These are phyloP conservation scores for Anabas testudineus DNA, from an alignment of 2,797 vertebrate genomes.

Conservation along the genomic window DNA sequence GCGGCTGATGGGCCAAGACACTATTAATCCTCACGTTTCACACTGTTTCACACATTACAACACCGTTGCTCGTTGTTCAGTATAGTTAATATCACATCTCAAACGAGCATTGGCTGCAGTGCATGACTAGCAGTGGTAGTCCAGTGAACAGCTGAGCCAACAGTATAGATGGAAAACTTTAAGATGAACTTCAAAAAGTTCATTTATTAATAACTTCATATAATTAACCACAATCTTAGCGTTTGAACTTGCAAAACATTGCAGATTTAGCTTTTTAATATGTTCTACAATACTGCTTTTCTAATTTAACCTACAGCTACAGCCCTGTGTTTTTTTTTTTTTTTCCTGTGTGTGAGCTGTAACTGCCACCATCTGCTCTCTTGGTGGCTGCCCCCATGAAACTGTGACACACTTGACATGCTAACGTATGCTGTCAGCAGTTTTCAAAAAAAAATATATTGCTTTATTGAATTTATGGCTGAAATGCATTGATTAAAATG, in stretches of 20 bases:
- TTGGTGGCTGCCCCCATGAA: conserved; percentile 14
- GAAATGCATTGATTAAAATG: conserved; percentile 26
- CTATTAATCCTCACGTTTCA: conserved; percentile 11
- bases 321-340: no score
- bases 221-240: background rate
- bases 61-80: conserved; percentile 1
- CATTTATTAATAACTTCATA: background rate
- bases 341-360: conserved; percentile 2
- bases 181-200: background rate
- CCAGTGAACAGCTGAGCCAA: background rate
- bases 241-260: background rate
- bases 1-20: background rate
- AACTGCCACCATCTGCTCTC: conserved; percentile 23
- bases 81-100: conserved; percentile 14
- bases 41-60: conserved; percentile 7
- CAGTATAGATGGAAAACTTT: background rate
- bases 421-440: background rate
- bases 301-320: background rate
- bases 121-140: background rate
- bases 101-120: conserved; percentile 4
- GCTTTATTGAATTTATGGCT: conserved; percentile 11
- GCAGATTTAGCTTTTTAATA: background rate
- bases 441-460: background rate
- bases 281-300: background rate
- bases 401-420: conserved; percentile 1